Conservation (phyloP, 92 coral and sea anemone genomes). For the Anthopleura xanthogrammica region DNA sequence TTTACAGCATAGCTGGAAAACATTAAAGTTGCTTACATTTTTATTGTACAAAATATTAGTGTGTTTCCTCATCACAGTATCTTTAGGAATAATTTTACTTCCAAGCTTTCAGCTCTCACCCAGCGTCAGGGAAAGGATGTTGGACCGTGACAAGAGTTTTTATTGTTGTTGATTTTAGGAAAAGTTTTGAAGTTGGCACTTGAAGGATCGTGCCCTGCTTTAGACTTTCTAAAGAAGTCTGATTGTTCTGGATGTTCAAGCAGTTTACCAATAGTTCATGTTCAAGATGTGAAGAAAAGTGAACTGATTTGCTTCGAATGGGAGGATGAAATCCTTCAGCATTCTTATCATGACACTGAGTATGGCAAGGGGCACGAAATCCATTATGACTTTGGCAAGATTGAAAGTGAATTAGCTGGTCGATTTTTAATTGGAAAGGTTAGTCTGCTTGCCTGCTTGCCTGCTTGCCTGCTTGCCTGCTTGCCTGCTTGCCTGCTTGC, state of each 20-base stretch:
- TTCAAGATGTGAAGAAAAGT: conserved; percentile 55
- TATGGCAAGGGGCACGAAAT: conserved; percentile 68
- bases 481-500: too few relatives aligned
- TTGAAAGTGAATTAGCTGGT: conserved; percentile 59
- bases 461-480: too few relatives aligned
- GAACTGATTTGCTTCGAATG: conserved; percentile 56
- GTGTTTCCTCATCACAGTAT: too few relatives aligned
- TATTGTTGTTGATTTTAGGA: conserved; percentile 10
- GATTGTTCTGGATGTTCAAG: conserved; percentile 22
- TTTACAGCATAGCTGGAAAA: too few relatives aligned
- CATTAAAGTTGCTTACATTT: too few relatives aligned
- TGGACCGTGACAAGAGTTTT: too few relatives aligned
- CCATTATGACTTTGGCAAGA: conserved; percentile 54
- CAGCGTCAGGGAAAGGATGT: too few relatives aligned
- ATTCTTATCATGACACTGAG: conserved; percentile 60
- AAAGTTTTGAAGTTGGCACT: conserved; percentile 44
- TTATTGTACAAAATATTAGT: too few relatives aligned
- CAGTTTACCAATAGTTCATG: conserved; percentile 40
- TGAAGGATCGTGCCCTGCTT: conserved; percentile 43
- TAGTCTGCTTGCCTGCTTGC: neutral
- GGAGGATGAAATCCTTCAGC: conserved; percentile 51
- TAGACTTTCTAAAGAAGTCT: conserved; percentile 46
- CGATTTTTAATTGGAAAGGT: conserved; percentile 49
- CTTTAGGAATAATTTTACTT: too few relatives aligned
- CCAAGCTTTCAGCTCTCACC: too few relatives aligned